Evolutionary conservation across 2,113 vertebrate species (phyloP).

Genomic region (Ochotona princeps): DNA sequence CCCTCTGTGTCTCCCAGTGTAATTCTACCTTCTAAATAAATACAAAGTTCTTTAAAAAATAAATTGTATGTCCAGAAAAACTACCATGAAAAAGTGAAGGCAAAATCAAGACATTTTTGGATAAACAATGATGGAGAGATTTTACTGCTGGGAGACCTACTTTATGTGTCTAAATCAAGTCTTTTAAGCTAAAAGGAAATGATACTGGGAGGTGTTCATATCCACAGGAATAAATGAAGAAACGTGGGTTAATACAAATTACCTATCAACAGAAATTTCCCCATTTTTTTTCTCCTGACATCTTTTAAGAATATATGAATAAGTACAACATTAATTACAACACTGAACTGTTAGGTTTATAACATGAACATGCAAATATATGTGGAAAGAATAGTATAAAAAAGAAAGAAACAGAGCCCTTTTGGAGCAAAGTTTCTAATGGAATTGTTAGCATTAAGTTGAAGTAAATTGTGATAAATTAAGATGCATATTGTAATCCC

Average conservation of each 20-base stretch:
- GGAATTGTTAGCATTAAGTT: constrained; percentile 8
- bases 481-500: background rate
- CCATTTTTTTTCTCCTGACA: constrained; percentile 25
- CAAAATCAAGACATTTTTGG: background rate
- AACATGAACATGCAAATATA: background rate
- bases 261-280: background rate
- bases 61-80: background rate
- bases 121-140: constrained; percentile 18
- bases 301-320: constrained; percentile 12
- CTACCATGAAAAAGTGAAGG: constrained; percentile 19
- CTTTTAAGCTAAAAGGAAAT: constrained; percentile 41
- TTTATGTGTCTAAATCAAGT: background rate
- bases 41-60: no score
- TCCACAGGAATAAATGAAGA: background rate
- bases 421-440: background rate
- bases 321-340: background rate
- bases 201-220: background rate
- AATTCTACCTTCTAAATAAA: no score
- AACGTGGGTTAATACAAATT: constrained; percentile 25
- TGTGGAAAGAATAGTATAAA: background rate
- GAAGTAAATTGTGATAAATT: constrained; percentile 13
- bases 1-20: no score
- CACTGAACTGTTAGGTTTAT: background rate
- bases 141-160: background rate
- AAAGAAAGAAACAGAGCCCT: background rate